A percentile compares a stretch with the other conserved stretches of the same genome.
Conservation (phyloP, 2,113 vertebrate genomes). For the Chaetodon auriga region DNA sequence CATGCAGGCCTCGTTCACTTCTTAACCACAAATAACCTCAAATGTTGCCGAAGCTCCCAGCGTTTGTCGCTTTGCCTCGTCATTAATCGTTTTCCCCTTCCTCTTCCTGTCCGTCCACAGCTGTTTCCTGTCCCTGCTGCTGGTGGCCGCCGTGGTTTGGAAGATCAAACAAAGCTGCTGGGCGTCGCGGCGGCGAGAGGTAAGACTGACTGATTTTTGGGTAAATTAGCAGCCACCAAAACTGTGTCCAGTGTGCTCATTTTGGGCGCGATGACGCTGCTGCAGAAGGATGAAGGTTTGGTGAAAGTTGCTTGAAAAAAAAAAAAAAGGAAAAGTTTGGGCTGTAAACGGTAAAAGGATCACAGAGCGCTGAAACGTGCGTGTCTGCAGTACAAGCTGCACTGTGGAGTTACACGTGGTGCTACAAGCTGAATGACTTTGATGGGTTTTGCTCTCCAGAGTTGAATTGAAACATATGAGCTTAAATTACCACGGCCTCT, state of each 20-base stretch:
- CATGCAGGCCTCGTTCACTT: neutral
- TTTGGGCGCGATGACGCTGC: neutral
- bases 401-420: fast-evolving
- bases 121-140: constrained; percentile 94
- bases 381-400: neutral
- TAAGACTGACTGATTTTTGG: no score
- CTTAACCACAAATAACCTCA: neutral
- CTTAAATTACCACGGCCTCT: neutral
- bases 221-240: neutral
- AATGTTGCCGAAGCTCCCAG: neutral
- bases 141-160: constrained; percentile 97
- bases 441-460: neutral
- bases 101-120: constrained; percentile 77
- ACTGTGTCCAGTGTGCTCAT: neutral
- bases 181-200: constrained; percentile 94
- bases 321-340: neutral
- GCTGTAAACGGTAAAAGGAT: neutral
- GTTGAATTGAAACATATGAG: neutral
- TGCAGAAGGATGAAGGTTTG: neutral
- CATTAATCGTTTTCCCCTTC: neutral
- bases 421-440: neutral
- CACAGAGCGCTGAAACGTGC: no score
- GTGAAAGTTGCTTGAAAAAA: neutral
- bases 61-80: neutral
- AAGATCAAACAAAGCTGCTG: constrained; percentile 98